Percentiles rank a stretch among this genome's conserved stretches.
Conservation (phyloP, 1,140 invertebrate genomes). For the Steinernema feltiae region DNA sequence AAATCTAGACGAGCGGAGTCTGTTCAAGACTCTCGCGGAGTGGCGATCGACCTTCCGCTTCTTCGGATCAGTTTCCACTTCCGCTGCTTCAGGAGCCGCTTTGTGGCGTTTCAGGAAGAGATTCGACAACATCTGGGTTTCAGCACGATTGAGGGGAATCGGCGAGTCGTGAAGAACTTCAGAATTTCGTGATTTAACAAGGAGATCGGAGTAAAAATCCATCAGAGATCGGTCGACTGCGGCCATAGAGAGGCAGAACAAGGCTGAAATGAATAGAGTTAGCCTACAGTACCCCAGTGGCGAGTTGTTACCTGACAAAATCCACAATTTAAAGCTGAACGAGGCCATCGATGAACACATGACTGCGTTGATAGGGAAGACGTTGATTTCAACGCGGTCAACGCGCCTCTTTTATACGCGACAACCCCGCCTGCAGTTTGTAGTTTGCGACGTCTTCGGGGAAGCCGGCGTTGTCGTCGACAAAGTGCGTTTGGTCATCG, state of each 20-base stretch:
- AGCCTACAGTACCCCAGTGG: too few relatives aligned
- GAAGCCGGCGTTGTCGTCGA: too few relatives aligned
- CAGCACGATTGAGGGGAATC: neutral
- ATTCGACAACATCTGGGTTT: neutral
- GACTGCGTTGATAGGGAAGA: too few relatives aligned
- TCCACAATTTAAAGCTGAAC: too few relatives aligned
- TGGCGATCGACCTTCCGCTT: conserved; percentile 4
- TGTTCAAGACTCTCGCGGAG: neutral
- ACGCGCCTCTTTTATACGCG: too few relatives aligned
- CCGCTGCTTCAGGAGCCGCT: neutral
- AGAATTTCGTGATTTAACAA: neutral
- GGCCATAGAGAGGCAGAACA: neutral
- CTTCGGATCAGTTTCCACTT: neutral
- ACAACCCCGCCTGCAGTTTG: too few relatives aligned
- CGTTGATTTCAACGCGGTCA: too few relatives aligned
- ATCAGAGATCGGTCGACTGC: neutral
- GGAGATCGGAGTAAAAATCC: neutral
- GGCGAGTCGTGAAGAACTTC: neutral
- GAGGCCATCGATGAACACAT: too few relatives aligned
- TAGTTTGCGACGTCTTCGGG: too few relatives aligned
- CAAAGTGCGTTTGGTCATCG: too few relatives aligned
- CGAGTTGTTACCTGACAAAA: too few relatives aligned
- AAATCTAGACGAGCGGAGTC: neutral
- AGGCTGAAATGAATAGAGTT: neutral
- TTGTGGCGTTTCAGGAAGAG: neutral